Conservation (phyloP, 64 coral and sea anemone genomes). For the Orbicella faveolata region DNA sequence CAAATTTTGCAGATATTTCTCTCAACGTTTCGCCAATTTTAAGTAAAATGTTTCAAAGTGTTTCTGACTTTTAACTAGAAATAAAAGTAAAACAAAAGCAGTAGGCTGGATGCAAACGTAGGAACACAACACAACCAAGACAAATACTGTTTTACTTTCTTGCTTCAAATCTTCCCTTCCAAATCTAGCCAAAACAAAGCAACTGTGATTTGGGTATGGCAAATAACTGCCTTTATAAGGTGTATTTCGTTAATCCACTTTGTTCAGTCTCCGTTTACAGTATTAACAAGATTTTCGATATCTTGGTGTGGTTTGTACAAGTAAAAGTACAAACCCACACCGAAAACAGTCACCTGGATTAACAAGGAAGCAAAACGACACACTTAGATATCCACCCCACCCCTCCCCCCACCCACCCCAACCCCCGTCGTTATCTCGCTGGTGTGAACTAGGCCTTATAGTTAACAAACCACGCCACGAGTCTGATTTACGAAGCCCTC, state of each 20-base stretch:
- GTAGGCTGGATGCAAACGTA: neutral
- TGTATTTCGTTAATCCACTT: constrained; percentile 44
- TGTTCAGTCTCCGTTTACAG: constrained; percentile 40
- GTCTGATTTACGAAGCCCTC: too few relatives aligned
- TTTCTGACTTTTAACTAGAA: neutral
- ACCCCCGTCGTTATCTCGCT: too few relatives aligned
- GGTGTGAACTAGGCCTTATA: too few relatives aligned
- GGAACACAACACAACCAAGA: neutral
- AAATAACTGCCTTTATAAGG: too few relatives aligned
- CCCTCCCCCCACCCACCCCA: too few relatives aligned
- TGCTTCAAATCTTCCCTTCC: neutral
- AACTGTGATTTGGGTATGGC: neutral
- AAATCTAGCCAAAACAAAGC: neutral
- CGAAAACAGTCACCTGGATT: neutral
- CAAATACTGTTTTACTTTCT: too few relatives aligned
- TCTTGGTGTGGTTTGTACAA: neutral
- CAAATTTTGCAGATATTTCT: neutral
- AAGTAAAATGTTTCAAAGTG: neutral
- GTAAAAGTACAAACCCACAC: neutral
- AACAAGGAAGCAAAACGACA: neutral
- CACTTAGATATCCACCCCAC: neutral
- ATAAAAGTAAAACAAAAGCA: neutral
- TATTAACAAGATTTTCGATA: neutral
- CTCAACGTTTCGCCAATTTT: neutral
- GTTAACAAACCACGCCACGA: too few relatives aligned